Base-by-base conservation (phyloP, 2,888 invertebrate genomes). In the Stenolophus ochropezus region DNA sequence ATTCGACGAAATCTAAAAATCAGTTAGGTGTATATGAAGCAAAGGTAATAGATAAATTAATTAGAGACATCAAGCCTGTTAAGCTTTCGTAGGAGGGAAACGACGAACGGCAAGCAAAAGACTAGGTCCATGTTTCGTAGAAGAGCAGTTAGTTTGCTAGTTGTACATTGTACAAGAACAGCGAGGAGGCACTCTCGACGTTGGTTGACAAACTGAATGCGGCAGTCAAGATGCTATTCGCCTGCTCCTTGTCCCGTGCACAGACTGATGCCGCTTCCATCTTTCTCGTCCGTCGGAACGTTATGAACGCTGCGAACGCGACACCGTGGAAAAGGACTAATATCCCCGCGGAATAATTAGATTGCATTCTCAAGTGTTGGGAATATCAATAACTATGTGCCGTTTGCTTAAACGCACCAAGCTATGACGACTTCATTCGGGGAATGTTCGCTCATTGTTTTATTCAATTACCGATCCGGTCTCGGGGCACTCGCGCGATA, bases 311-410 rank as follows among this genome's bases (percentile, higher is more conserved):
- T 25, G 61, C 25, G 14, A 71, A 71, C 71, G 71, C 33, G 42
- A 71, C 33, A 71, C 53, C 75, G 27, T 27, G 53, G 53, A 80
- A 73, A 80, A 56, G 80, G 53, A 80, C 56, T 79, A 79, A 79
- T 79, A 79, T 83, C 82, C 82, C 80, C 27, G 53, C 71, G 82
- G 83, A 79, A 75, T 83, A 83, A 83, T 82, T 82, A 83, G 83
- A 83, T 83, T 83, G 81, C 77, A 82, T 82, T 80, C 74, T 78
- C 80, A 77, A 76, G 49, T 73, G 71, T 73, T 61, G 61, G 73
- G 80, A 83, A 83, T 82, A 83, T 83, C 83, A 83, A 83, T 82
- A 80, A 73, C 73, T 80, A 58, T 75, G 16, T 53, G 53, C 14
- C 80, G 73, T 73, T 80, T 73, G 65, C 49, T 47, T 42, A 25